Base-by-base conservation (phyloP, 2,888 invertebrate species). In the Eristalis tenax region DNA sequence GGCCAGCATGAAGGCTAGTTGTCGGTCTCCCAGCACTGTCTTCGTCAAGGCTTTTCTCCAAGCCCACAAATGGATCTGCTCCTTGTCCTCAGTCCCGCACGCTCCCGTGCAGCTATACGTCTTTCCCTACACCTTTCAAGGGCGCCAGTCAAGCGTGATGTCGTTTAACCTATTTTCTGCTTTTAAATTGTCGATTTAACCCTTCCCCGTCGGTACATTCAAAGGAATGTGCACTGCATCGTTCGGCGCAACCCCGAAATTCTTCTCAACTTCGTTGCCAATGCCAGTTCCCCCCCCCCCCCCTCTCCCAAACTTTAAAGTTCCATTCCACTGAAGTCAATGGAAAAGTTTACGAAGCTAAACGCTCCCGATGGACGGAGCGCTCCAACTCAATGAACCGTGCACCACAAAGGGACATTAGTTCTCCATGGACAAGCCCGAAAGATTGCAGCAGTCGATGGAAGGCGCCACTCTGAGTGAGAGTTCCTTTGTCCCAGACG, bases 381-480 rank as follows among this genome's bases (percentile, higher is more conserved):
- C 11, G 38, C 38, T 38, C 38, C 59, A 28, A 43, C 43, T 22
- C 66, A 75, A 66, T 75, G 38, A 57, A 66, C 75, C 40, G 75
- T 38, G 38, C 43, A n/a, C n/a, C 28, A 75, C 35, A 18, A 50
- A 50, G 50, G 50, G 35, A 59, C 35, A 75, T 75, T 64, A 74
- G 50, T 74, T 74, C 23, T 23, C 22, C 35, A 50, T 50, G 56
- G 32, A 15, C 38, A 57, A 75, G 13, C 26, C 26, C 57, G 50
- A n/a, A 40, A 66, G 65, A 57, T n/a, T 65, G 65, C 66, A 76
- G 15, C 66, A 76, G 22, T 8, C 43, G 59, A 50, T 18, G 50
- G 50, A 50, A 18, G 50, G 50, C 50, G 50, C 50, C 50, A 18
- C 18, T 50, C 50, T 38, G 38, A 13, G 38, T 38, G 38, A 18